phyloP scores from a whole-genome alignment of 2,113 vertebrate genomes.

The Aspiorhynchus laticeps region DNA sequence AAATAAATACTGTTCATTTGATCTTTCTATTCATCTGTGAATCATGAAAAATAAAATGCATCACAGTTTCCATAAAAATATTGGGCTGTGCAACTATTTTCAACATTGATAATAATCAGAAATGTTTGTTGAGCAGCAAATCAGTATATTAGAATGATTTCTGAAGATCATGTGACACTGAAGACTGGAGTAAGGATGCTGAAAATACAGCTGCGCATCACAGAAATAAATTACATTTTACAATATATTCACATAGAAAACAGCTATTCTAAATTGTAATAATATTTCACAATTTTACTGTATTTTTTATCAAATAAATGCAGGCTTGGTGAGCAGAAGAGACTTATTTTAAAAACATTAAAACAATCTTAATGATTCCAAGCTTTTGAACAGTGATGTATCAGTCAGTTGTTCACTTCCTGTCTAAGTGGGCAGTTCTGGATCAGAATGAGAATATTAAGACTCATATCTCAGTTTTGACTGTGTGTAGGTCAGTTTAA shows the following conservation, averaged over 20 bases:
- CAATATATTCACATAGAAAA: neutral
- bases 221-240: neutral
- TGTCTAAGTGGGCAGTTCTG: no score
- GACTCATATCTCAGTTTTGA: no score
- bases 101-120: no score
- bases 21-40: no score
- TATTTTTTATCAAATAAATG: neutral
- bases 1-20: no score
- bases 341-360: no score
- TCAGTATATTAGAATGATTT: no score
- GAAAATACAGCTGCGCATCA: neutral
- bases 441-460: no score
- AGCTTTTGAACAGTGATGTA: no score
- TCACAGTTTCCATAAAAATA: neutral
- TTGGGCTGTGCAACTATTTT: no score
- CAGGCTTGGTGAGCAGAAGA: neutral
- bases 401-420: no score
- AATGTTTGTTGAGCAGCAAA: neutral
- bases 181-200: neutral
- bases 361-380: no score
- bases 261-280: neutral
- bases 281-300: neutral
- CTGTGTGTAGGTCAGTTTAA: neutral
- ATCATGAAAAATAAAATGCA: neutral
- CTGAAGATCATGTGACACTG: neutral